Conservation (phyloP, 2,888 invertebrate species). For the Thymelicus sylvestris region DNA sequence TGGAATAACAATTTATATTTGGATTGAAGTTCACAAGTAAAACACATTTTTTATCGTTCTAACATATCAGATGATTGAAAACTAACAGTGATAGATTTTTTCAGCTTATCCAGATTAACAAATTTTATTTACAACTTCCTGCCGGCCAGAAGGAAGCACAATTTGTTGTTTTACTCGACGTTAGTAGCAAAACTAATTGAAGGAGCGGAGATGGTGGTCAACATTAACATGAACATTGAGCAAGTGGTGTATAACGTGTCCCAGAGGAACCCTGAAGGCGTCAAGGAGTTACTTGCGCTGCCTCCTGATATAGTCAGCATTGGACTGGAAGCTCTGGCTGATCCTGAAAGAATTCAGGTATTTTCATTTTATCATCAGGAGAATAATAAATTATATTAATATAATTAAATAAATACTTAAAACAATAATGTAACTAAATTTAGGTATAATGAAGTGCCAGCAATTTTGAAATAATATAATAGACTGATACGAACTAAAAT, state of each 20-base stretch:
- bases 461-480: too few species aligned
- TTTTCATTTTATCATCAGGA: neutral
- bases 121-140: conserved; percentile 66
- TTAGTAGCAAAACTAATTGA: conserved; percentile 70
- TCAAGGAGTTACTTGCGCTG: conserved; percentile 60
- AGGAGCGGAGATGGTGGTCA: conserved; percentile 63
- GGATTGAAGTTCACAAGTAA: too few species aligned
- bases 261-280: conserved; percentile 65
- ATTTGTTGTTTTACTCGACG: conserved; percentile 71
- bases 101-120: conserved; percentile 65
- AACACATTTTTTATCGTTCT: too few species aligned
- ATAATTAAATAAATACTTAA: too few species aligned
- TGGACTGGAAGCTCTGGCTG: conserved; percentile 72
- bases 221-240: conserved; percentile 72
- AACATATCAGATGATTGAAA: too few species aligned
- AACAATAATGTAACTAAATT: too few species aligned
- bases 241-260: conserved; percentile 70
- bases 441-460: too few species aligned
- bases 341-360: conserved; percentile 76
- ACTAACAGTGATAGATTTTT: conserved; percentile 16
- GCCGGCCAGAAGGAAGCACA: conserved; percentile 60
- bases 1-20: too few species aligned
- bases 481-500: too few species aligned
- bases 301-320: conserved; percentile 61
- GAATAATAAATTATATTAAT: too few species aligned